These are phyloP conservation scores for Phacellophora camtschatica DNA, from an alignment of 30 jellyfish, hydroid and myxozoan genomes.

Conservation along the genomic window DNA sequence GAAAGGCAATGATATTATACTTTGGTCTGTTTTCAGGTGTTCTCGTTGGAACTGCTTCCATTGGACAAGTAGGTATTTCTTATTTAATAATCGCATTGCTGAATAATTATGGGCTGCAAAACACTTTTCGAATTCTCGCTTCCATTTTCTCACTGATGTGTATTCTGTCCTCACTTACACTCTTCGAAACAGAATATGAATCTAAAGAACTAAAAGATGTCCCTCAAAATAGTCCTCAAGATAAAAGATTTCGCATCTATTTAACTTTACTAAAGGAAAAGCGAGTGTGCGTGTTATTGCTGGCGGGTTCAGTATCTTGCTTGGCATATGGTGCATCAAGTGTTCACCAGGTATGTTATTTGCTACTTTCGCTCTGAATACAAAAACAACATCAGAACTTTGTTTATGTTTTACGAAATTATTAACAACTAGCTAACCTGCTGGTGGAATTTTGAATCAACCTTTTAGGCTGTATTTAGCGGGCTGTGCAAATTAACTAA, in stretches of 20 bases:
- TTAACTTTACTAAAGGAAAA: neutral
- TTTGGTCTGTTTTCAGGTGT: too few relatives aligned
- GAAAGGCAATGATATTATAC: too few relatives aligned
- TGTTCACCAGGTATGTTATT: constrained; percentile 55
- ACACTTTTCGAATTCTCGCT: neutral
- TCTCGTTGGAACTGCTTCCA: too few relatives aligned
- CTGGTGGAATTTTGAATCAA: too few relatives aligned
- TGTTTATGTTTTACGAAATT: too few relatives aligned
- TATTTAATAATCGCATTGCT: neutral
- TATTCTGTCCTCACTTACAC: neutral
- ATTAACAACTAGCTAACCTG: too few relatives aligned
- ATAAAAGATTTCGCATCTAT: neutral
- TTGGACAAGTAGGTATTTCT: constrained; percentile 37
- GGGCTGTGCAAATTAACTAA: too few relatives aligned
- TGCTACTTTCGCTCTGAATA: too few relatives aligned
- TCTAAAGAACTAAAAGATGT: neutral
- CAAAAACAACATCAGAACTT: too few relatives aligned
- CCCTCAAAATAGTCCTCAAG: too few relatives aligned
- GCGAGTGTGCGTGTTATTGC: neutral
- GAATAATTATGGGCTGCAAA: neutral
- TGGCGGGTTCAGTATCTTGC: neutral
- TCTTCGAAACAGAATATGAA: constrained; percentile 13
- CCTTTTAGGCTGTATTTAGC: too few relatives aligned
- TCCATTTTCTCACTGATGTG: neutral
- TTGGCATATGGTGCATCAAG: constrained; percentile 19